phyloP scores from a whole-genome alignment of 2,113 vertebrate species.

The Pelusios castaneus region DNA sequence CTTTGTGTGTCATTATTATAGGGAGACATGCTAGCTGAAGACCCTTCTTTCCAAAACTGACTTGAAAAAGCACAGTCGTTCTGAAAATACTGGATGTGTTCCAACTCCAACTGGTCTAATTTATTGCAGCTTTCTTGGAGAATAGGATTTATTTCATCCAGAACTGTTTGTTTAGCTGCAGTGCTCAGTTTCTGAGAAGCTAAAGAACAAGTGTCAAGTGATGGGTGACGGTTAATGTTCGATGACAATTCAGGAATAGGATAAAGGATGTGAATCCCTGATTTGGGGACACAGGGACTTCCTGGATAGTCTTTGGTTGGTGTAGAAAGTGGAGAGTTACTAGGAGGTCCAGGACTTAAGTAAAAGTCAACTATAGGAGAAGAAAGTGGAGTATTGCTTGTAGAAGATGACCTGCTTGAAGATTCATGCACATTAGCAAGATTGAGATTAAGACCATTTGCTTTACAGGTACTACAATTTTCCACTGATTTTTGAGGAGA shows the following conservation, averaged over 20 bases:
- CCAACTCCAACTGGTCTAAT: not conserved
- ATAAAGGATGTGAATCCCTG: conserved; percentile 76
- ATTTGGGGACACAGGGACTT: conserved; percentile 73
- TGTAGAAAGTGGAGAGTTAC: conserved; percentile 89
- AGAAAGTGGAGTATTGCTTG: conserved; percentile 81
- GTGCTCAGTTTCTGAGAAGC: not conserved
- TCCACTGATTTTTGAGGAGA: conserved; percentile 81
- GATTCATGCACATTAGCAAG: conserved; percentile 81
- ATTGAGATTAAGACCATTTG: conserved; percentile 91
- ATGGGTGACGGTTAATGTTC: conserved; percentile 41
- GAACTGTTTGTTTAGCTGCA: not conserved
- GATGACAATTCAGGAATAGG: conserved; percentile 76
- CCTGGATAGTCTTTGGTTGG: conserved; percentile 85
- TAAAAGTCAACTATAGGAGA: conserved; percentile 86
- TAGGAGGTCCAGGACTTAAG: conserved; percentile 86
- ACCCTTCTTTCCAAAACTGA: conserved; percentile 88
- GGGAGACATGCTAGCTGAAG: conserved; percentile 71
- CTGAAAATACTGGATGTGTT: conserved; percentile 76
- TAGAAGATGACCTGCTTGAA: conserved; percentile 79
- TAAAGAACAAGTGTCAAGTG: conserved; percentile 49
- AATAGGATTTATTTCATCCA: conserved; percentile 5
- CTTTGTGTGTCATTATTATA: conserved; percentile 67
- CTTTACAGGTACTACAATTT: conserved; percentile 79
- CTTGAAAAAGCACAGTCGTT: conserved; percentile 86
- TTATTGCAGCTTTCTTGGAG: conserved; percentile 20